Evolutionary conservation across 2,113 vertebrate species (phyloP).

Genomic region (Naja naja): DNA sequence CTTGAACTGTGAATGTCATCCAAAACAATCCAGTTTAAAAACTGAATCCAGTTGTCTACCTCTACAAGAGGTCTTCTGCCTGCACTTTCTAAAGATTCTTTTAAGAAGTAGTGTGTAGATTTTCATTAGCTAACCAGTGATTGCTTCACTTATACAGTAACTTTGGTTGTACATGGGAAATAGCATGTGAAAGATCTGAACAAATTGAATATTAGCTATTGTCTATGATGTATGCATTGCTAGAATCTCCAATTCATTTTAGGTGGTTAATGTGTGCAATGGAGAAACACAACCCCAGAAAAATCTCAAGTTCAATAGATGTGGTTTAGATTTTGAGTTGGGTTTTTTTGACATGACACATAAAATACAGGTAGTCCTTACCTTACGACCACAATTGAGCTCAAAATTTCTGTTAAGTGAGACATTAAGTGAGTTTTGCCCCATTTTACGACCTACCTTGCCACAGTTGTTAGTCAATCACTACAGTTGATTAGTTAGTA

Average conservation of each 20-base stretch:
- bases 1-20: neutral
- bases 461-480: no score
- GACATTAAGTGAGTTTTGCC: no score
- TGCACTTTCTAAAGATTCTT: neutral
- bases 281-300: neutral
- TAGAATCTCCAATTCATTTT: neutral
- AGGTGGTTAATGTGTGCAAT: neutral
- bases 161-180: neutral
- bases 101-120: neutral
- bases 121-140: neutral
- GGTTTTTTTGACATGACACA: neutral
- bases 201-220: neutral
- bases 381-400: no score
- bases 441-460: no score
- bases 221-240: neutral
- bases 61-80: no score
- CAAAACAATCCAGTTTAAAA: neutral
- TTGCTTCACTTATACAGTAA: constrained; percentile 10
- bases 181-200: neutral
- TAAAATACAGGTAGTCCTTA: neutral
- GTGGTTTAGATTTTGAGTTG: neutral
- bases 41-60: neutral
- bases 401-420: no score
- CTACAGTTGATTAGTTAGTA: no score
- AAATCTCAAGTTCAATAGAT: neutral